Evolutionary conservation across 1,140 invertebrate genomes (phyloP).

Genomic region (Brachionus rotundiformis): DNA sequence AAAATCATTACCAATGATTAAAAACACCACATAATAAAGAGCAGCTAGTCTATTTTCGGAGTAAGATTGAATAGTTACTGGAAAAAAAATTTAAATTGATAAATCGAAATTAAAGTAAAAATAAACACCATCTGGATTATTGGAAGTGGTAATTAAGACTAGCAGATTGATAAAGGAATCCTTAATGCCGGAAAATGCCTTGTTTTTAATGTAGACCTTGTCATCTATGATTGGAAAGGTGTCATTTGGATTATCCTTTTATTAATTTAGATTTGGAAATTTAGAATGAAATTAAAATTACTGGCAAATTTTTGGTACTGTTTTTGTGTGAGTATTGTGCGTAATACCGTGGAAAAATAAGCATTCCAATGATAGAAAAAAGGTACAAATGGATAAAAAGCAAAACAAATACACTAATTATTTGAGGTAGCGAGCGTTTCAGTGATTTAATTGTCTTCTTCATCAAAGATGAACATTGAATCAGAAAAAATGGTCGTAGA

Average conservation of each 20-base stretch:
- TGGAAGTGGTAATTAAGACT: conserved; percentile 62
- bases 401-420: conserved; percentile 60
- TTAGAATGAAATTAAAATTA: background rate
- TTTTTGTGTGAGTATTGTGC: background rate
- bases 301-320: conserved; percentile 2
- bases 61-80: conserved; percentile 63
- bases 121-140: conserved; percentile 61
- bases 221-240: conserved; percentile 15
- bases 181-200: conserved; percentile 42
- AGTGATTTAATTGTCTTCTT: conserved; percentile 62
- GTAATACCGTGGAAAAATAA: conserved; percentile 57
- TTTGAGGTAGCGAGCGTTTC: conserved; percentile 58
- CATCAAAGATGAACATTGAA: conserved; percentile 61
- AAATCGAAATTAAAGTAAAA: background rate
- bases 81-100: conserved; percentile 52
- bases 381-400: conserved; percentile 59
- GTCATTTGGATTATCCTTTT: background rate
- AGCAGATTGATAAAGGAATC: conserved; percentile 59
- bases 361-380: conserved; percentile 62
- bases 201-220: conserved; percentile 45
- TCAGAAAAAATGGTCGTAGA: conserved; percentile 59
- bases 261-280: background rate
- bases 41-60: conserved; percentile 58
- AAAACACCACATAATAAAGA: conserved; percentile 61
- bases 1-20: conserved; percentile 62